Evolutionary conservation across 2,113 vertebrate species (phyloP).

Genomic region (Diadophis punctatus): DNA sequence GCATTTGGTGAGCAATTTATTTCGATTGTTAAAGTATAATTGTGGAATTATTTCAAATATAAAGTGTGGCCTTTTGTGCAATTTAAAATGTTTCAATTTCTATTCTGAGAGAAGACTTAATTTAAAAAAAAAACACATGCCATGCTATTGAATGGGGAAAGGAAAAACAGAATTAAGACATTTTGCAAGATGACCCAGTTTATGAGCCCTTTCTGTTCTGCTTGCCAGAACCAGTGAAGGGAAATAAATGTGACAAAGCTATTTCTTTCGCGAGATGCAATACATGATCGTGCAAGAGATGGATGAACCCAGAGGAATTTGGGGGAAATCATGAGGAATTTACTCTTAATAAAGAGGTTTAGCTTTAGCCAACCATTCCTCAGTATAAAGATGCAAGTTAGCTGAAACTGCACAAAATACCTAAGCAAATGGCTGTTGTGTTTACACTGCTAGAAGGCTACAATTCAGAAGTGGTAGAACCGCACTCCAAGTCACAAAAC

Average conservation of each 20-base stretch:
- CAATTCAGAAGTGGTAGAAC: background rate
- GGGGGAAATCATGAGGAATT: background rate
- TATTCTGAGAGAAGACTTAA: background rate
- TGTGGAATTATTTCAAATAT: background rate
- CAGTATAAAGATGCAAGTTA: background rate
- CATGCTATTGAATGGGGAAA: background rate
- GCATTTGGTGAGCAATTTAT: background rate
- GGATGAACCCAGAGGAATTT: background rate
- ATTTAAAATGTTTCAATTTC: background rate
- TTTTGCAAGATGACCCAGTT: background rate
- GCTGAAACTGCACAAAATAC: background rate
- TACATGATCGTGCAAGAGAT: background rate
- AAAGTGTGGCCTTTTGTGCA: background rate
- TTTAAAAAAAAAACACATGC: background rate
- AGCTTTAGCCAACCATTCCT: background rate
- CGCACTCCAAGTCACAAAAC: background rate
- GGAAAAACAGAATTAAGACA: background rate
- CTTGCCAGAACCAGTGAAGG: background rate
- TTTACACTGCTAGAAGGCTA: background rate
- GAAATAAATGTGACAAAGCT: background rate
- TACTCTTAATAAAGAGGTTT: background rate
- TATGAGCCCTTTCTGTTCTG: background rate
- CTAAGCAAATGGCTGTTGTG: background rate
- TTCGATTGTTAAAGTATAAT: background rate
- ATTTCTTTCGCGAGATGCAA: background rate